Conservation (phyloP, 2,113 vertebrate genomes). For the Phylloscopus trochilus region DNA sequence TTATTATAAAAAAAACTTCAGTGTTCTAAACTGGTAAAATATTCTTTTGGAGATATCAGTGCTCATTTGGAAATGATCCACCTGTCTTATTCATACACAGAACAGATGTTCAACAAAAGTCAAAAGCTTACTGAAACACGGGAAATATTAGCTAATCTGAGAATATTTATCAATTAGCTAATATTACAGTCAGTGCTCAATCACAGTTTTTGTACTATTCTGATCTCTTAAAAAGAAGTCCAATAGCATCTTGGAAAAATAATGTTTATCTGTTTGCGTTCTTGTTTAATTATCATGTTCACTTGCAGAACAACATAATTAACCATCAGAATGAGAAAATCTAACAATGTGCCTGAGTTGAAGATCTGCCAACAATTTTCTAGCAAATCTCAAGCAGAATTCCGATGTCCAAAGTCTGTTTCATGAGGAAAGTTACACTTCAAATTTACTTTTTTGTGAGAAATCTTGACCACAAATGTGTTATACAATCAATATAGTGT, state of each 20-base stretch:
- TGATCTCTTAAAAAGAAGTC: background rate
- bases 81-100: background rate
- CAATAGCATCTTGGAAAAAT: background rate
- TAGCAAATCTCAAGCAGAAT: constrained; percentile 21
- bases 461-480: background rate
- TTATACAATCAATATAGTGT: background rate
- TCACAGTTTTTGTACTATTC: background rate
- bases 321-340: constrained; percentile 9
- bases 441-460: background rate
- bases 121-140: background rate
- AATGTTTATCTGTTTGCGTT: background rate
- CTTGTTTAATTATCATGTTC: background rate
- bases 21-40: background rate
- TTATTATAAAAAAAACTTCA: background rate
- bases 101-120: background rate
- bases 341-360: background rate
- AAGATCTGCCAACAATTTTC: constrained; percentile 21
- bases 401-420: background rate
- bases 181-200: background rate
- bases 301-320: background rate
- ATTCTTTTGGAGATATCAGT: background rate
- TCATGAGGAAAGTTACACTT: background rate
- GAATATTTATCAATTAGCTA: background rate
- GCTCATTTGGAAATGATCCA: background rate
- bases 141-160: background rate